These are phyloP conservation scores for Caenorhabditis plicata DNA, from an alignment of 2,888 invertebrate species.

Conservation along the genomic window DNA sequence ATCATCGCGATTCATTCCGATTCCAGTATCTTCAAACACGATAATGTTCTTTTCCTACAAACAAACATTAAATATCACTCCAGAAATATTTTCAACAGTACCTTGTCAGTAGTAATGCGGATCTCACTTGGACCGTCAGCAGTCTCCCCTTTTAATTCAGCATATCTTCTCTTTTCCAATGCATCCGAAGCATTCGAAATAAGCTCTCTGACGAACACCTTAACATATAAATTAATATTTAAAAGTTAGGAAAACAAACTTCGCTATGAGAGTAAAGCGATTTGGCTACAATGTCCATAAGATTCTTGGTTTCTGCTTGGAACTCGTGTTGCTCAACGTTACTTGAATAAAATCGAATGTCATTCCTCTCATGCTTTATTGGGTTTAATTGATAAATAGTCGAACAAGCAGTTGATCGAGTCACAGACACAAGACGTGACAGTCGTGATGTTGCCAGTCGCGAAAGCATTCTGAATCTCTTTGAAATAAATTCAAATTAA, in stretches of 20 bases:
- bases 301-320: slow-evolving; percentile 92
- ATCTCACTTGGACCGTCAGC: slow-evolving; percentile 40
- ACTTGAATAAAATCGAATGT: too few species aligned
- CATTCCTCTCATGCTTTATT: too few species aligned
- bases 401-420: too few species aligned
- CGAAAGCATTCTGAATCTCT: too few species aligned
- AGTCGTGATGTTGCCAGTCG: too few species aligned
- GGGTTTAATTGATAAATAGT: too few species aligned
- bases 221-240: slow-evolving; percentile 33
- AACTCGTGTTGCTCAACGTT: slow-evolving; percentile 92
- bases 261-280: slow-evolving; percentile 96
- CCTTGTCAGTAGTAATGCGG: slow-evolving; percentile 33
- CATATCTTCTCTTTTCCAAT: slow-evolving; percentile 86
- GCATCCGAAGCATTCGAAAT: slow-evolving; percentile 97
- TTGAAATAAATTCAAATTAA: too few species aligned
- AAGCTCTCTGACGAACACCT: slow-evolving; percentile 91
- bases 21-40: slow-evolving; percentile 78
- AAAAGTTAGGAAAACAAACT: slow-evolving; percentile 68
- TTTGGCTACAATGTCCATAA: slow-evolving; percentile 92
- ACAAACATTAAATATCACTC: neutral
- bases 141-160: slow-evolving; percentile 67
- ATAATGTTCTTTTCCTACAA: slow-evolving; percentile 26
- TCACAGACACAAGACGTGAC: too few species aligned
- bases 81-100: too few species aligned
- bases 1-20: slow-evolving; percentile 93